These are phyloP conservation scores for Ectemnius continuus DNA, from an alignment of 2,888 invertebrate genomes.

Conservation along the genomic window DNA sequence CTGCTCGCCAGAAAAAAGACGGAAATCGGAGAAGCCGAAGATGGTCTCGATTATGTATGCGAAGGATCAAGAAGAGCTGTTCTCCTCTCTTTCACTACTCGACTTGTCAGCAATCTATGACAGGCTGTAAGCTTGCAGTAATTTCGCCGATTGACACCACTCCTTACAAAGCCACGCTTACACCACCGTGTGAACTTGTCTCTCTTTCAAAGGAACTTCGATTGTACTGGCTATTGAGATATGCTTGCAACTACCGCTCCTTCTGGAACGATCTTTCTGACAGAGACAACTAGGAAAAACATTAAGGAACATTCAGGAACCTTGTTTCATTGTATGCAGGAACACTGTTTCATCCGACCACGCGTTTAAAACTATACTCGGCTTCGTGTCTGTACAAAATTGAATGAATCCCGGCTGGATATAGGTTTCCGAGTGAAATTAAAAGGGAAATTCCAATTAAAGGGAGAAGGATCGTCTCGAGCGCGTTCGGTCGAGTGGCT, in stretches of 20 bases:
- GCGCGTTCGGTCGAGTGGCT: background rate
- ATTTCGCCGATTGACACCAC: conserved; percentile 41
- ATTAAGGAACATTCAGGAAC: background rate
- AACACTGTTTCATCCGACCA: too few species aligned
- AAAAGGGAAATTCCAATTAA: background rate
- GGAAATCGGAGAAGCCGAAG: conserved; percentile 56
- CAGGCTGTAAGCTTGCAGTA: conserved; percentile 8
- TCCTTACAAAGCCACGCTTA: background rate
- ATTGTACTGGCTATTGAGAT: background rate
- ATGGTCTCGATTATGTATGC: conserved; percentile 44
- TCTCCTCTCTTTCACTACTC: conserved; percentile 4
- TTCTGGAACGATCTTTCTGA: too few species aligned
- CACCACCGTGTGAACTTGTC: too few species aligned
- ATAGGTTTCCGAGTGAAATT: background rate
- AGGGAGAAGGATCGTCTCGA: background rate
- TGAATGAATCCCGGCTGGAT: too few species aligned
- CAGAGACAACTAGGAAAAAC: conserved; percentile 1
- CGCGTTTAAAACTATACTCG: too few species aligned
- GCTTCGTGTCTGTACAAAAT: too few species aligned
- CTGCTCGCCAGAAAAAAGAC: conserved; percentile 35
- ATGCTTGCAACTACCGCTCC: background rate
- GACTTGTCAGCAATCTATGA: conserved; percentile 6
- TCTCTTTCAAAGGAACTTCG: too few species aligned
- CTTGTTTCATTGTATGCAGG: too few species aligned
- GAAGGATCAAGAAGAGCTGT: conserved; percentile 22